phyloP scores from a whole-genome alignment of 2,797 vertebrate genomes.

The Scolopax rusticola region DNA sequence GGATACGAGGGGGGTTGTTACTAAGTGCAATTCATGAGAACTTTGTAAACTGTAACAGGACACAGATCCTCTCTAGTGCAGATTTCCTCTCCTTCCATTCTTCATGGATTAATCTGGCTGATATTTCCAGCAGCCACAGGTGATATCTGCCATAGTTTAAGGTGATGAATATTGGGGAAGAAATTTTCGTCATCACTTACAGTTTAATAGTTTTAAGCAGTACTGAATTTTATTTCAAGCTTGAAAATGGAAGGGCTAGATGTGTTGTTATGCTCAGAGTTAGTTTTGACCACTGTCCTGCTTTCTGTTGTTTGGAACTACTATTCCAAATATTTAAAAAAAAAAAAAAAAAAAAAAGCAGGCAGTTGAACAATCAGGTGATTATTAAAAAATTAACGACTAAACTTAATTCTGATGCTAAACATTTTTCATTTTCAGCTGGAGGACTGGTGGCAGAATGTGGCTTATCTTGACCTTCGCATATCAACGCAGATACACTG shows the following conservation, averaged over 20 bases:
- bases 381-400: neutral
- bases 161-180: neutral
- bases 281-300: neutral
- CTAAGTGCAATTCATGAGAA: neutral
- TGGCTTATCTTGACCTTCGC: slow-evolving; percentile 91
- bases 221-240: neutral
- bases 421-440: slow-evolving; percentile 81
- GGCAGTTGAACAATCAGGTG: neutral
- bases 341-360: neutral
- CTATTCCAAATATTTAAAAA: neutral
- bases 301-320: neutral
- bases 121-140: neutral
- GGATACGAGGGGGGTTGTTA: neutral
- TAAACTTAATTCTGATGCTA: neutral
- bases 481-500: slow-evolving; percentile 89
- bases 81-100: neutral
- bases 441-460: slow-evolving; percentile 96
- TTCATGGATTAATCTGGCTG: neutral
- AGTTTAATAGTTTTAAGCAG: neutral
- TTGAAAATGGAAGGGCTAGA: neutral
- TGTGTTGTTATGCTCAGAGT: neutral
- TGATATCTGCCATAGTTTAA: neutral
- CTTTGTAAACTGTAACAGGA: neutral
- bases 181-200: neutral
- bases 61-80: neutral